phyloP scores from a whole-genome alignment of 2,113 vertebrate genomes.

The Struthio camelus region DNA sequence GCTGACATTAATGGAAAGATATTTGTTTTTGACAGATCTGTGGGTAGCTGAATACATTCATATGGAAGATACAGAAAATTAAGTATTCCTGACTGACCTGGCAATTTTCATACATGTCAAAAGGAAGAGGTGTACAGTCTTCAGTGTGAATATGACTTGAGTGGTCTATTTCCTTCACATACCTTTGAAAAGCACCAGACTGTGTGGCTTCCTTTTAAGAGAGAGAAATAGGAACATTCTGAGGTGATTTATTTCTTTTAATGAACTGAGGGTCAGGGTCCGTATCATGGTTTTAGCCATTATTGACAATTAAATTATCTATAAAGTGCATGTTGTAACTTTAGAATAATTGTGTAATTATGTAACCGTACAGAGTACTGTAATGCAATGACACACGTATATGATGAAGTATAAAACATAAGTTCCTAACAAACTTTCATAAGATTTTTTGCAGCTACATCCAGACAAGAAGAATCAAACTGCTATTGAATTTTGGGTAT shows the following conservation, averaged over 20 bases:
- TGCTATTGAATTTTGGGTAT: not conserved
- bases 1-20: not conserved
- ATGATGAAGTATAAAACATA: not conserved
- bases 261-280: not conserved
- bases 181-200: not conserved
- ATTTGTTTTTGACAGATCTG: not conserved
- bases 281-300: not conserved
- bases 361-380: not conserved
- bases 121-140: not conserved
- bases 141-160: not conserved
- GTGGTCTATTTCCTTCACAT: not conserved
- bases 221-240: not conserved
- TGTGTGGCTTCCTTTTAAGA: not conserved
- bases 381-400: not conserved
- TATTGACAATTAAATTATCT: not conserved
- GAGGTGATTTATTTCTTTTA: not conserved
- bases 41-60: not conserved
- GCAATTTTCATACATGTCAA: not conserved
- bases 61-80: not conserved
- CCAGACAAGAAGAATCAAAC: not conserved
- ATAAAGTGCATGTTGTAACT: not conserved
- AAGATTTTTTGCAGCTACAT: not conserved
- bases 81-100: not conserved
- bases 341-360: not conserved
- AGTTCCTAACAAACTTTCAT: not conserved